Conservation (phyloP, 2,888 invertebrate genomes). For the Cataglyphis altisquamis region DNA sequence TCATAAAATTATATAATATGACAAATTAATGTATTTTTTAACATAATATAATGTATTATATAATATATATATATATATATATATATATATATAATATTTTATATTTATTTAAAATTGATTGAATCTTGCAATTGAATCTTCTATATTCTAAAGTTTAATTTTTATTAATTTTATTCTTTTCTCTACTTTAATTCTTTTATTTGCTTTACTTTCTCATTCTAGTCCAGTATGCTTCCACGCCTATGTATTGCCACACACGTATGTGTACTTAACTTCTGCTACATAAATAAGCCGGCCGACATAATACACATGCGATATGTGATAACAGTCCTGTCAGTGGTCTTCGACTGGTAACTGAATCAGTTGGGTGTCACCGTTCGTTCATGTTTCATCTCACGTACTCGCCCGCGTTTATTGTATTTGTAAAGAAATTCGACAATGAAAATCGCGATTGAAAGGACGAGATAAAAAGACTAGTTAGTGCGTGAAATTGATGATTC, state of each 20-base stretch:
- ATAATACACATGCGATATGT: conserved; percentile 64
- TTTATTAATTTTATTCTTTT: background rate
- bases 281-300: conserved; percentile 62
- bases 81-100: background rate
- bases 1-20: background rate
- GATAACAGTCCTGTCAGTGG: conserved; percentile 79
- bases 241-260: conserved; percentile 48
- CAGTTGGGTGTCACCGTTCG: conserved; percentile 79
- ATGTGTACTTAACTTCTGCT: conserved; percentile 60
- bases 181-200: background rate
- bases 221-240: conserved; percentile 28
- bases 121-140: background rate
- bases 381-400: conserved; percentile 57
- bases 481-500: background rate
- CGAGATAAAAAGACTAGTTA: conserved; percentile 6
- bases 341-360: conserved; percentile 79
- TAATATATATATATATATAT: background rate
- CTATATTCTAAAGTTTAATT: background rate
- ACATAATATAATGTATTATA: background rate
- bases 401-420: background rate
- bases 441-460: background rate
- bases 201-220: background rate
- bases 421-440: conserved; percentile 1
- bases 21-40: background rate
- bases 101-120: background rate